phyloP scores from a whole-genome alignment of 2,888 invertebrate species.

The Drosophila demipolita region DNA sequence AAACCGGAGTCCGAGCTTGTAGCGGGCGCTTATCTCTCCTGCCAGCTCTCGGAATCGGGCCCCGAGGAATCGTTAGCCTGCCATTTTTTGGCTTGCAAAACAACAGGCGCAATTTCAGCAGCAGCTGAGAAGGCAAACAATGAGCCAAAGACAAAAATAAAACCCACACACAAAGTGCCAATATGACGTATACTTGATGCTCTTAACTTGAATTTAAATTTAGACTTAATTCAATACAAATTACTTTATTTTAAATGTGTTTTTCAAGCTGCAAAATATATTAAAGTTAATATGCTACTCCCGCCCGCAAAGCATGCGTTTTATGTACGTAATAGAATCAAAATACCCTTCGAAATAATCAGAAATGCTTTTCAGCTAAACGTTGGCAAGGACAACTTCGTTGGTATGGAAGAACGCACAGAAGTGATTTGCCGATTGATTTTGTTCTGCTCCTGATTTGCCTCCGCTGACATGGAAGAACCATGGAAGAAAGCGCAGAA shows the following conservation, averaged over 20 bases:
- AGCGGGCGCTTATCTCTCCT: constrained; percentile 60
- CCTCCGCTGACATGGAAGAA: constrained; percentile 40
- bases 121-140: constrained; percentile 65
- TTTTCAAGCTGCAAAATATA: background rate
- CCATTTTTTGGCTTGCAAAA: constrained; percentile 67
- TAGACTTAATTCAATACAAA: background rate
- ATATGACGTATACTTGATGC: constrained; percentile 15
- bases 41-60: constrained; percentile 54
- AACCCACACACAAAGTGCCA: constrained; percentile 1
- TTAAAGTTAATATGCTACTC: background rate
- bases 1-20: constrained; percentile 17
- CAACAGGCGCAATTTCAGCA: constrained; percentile 39
- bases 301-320: background rate
- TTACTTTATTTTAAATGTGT: too few species aligned
- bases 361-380: constrained; percentile 45
- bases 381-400: constrained; percentile 49
- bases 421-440: constrained; percentile 84
- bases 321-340: background rate
- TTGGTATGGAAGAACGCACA: constrained; percentile 68
- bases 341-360: constrained; percentile 5
- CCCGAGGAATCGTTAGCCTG: constrained; percentile 78
- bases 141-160: constrained; percentile 51
- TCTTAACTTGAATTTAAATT: background rate
- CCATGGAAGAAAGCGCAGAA: constrained; percentile 11
- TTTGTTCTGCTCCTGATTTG: constrained; percentile 71